Conservation (phyloP, 1,140 invertebrate genomes). For the Asobara japonica region DNA sequence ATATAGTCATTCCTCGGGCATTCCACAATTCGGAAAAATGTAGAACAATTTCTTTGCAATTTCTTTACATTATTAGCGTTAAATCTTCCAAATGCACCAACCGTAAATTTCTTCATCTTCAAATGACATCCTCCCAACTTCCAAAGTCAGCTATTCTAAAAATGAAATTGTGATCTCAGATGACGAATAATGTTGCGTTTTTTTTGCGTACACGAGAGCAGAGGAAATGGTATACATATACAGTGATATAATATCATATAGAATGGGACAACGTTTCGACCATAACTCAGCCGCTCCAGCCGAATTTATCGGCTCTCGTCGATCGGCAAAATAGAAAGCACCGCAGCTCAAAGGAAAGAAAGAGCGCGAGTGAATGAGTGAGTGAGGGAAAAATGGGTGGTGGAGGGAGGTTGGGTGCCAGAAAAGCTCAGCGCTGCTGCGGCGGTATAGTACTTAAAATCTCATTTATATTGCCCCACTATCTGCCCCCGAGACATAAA, state of each 20-base stretch:
- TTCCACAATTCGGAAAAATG: too few relatives aligned
- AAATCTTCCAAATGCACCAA: too few relatives aligned
- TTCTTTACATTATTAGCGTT: too few relatives aligned
- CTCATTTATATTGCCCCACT: constrained; percentile 57
- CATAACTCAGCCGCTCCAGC: constrained; percentile 31
- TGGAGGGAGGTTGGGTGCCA: background rate
- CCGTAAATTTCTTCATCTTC: too few relatives aligned
- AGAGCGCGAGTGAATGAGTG: constrained; percentile 13
- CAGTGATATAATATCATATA: constrained; percentile 21
- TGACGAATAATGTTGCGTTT: too few relatives aligned
- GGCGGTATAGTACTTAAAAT: constrained; percentile 54
- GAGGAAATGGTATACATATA: constrained; percentile 23
- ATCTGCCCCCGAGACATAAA: constrained; percentile 56
- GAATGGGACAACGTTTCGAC: constrained; percentile 17
- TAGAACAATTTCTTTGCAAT: too few relatives aligned
- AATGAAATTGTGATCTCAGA: too few relatives aligned
- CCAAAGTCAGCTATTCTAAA: too few relatives aligned
- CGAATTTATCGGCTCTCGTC: constrained; percentile 38
- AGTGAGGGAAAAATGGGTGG: background rate
- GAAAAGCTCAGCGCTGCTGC: background rate
- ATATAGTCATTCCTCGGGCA: too few relatives aligned
- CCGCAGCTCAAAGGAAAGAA: constrained; percentile 11
- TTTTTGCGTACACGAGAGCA: too few relatives aligned
- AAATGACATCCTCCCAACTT: too few relatives aligned
- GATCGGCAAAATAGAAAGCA: constrained; percentile 35